phyloP scores from a whole-genome alignment of 2,888 invertebrate genomes.

The Aricia artaxerxes region DNA sequence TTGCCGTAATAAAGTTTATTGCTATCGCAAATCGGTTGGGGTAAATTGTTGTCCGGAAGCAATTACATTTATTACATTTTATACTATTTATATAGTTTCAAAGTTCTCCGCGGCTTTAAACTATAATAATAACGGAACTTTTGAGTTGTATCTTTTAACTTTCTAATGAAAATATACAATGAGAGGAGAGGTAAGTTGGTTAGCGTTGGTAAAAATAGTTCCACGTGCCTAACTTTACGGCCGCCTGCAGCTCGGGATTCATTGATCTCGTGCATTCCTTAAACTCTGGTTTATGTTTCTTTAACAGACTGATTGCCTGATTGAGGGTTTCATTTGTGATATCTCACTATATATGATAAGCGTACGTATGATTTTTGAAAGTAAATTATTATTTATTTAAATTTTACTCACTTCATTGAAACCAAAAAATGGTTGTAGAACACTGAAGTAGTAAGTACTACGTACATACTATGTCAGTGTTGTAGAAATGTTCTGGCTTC shows the following conservation, averaged over 20 bases:
- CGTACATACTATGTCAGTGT: too few species aligned
- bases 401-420: background rate
- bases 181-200: slow-evolving; percentile 42
- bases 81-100: slow-evolving; percentile 34
- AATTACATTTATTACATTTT: slow-evolving; percentile 35
- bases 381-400: background rate
- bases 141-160: slow-evolving; percentile 43
- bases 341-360: background rate
- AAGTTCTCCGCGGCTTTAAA: slow-evolving; percentile 36
- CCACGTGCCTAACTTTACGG: slow-evolving; percentile 54
- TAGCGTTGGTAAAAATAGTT: slow-evolving; percentile 57
- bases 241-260: slow-evolving; percentile 50
- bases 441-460: too few species aligned
- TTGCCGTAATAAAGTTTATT: slow-evolving; percentile 31
- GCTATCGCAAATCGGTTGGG: slow-evolving; percentile 13
- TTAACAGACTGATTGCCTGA: slow-evolving; percentile 36
- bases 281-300: slow-evolving; percentile 34
- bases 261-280: slow-evolving; percentile 47
- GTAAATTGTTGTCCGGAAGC: slow-evolving; percentile 19
- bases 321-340: slow-evolving; percentile 34
- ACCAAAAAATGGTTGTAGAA: background rate
- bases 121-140: slow-evolving; percentile 41
- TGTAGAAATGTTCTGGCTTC: background rate
- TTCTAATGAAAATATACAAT: slow-evolving; percentile 45
- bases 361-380: background rate